phyloP scores from a whole-genome alignment of 64 coral and sea anemone species.

The Montipora capricornis region DNA sequence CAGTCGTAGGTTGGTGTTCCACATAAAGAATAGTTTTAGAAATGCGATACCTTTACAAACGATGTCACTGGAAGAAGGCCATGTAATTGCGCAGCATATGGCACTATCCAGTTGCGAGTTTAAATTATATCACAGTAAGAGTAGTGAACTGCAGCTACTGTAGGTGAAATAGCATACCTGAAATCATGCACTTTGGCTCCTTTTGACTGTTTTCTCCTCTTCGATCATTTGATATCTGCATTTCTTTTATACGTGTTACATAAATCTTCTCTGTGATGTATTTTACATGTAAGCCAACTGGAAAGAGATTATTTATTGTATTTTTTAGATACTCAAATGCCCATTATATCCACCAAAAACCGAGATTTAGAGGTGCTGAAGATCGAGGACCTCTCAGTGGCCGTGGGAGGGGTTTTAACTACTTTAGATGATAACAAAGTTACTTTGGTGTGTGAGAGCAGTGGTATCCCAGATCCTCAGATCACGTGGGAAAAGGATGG shows the following conservation, averaged over 20 bases:
- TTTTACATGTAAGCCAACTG: background rate
- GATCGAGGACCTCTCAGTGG: background rate
- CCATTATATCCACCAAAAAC: background rate
- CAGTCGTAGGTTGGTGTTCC: conserved; percentile 38
- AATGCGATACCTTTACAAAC: no score
- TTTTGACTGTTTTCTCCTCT: no score
- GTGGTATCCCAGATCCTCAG: conserved; percentile 50
- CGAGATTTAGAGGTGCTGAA: conserved; percentile 2
- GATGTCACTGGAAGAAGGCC: no score
- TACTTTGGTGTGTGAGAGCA: conserved; percentile 19
- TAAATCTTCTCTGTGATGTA: background rate
- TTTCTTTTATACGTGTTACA: no score
- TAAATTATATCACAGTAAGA: no score
- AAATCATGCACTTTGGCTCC: no score
- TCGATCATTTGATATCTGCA: no score
- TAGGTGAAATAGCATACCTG: no score
- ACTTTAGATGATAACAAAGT: conserved; percentile 14
- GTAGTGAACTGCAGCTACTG: no score
- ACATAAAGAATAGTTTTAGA: background rate
- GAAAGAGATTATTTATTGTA: background rate
- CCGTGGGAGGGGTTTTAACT: conserved; percentile 13
- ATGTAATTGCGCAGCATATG: no score
- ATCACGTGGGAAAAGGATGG: conserved; percentile 68
- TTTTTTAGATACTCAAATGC: background rate
- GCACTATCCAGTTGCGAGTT: no score